Conservation (phyloP, 2,797 vertebrate genomes). For the Linurgus olivaceus region DNA sequence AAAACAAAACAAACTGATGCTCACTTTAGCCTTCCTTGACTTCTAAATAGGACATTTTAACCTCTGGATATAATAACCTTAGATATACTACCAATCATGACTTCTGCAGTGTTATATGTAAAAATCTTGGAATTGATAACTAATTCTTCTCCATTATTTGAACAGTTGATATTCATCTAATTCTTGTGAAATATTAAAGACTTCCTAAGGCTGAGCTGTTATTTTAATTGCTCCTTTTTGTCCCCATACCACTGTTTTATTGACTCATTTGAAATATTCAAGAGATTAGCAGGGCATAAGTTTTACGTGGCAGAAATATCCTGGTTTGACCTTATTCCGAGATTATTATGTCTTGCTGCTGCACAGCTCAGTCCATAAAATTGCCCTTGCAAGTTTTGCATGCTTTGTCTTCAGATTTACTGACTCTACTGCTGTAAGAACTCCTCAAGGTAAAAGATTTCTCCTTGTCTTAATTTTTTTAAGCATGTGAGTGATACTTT, state of each 20-base stretch:
- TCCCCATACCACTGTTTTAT: neutral
- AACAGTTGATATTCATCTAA: neutral
- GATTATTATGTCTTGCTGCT: neutral
- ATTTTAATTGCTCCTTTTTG: neutral
- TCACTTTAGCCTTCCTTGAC: neutral
- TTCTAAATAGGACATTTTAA: neutral
- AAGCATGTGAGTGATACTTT: neutral
- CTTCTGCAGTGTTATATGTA: neutral
- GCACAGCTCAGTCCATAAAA: neutral
- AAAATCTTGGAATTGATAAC: neutral
- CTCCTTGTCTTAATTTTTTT: neutral
- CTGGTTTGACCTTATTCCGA: constrained; percentile 34
- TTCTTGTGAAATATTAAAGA: neutral
- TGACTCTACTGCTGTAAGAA: neutral
- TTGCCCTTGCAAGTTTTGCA: neutral
- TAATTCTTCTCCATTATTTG: neutral
- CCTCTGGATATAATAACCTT: neutral
- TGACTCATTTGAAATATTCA: neutral
- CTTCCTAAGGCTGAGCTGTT: neutral
- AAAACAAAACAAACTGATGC: neutral
- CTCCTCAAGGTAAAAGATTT: constrained; percentile 30
- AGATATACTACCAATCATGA: neutral
- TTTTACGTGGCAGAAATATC: constrained; percentile 1
- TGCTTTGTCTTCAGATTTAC: neutral
- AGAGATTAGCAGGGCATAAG: neutral